These are phyloP conservation scores for Pteruthius melanotis DNA, from an alignment of 2,113 vertebrate genomes.

Conservation along the genomic window DNA sequence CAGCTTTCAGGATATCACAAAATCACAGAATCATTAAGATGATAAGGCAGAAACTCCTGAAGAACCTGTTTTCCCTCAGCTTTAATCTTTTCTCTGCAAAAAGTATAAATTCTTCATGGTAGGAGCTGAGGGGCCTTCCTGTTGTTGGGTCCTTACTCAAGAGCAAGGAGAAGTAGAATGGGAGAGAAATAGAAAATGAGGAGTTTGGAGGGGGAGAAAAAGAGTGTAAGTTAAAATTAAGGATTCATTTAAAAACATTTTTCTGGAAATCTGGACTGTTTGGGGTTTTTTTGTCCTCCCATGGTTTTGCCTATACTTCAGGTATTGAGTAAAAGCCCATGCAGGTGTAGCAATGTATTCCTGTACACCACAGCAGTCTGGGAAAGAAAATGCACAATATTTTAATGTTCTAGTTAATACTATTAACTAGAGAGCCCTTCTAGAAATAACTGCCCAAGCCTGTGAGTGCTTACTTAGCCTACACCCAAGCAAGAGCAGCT, in stretches of 20 bases:
- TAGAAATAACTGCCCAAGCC: not conserved
- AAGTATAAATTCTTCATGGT: not conserved
- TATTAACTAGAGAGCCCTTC: not conserved
- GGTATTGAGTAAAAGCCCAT: not conserved
- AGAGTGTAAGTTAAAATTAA: not conserved
- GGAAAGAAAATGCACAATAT: not conserved
- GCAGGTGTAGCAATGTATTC: not conserved
- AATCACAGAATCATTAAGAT: not conserved
- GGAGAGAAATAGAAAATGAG: not conserved
- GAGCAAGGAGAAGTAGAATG: not conserved
- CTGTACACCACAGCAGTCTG: not conserved
- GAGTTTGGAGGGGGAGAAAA: not conserved
- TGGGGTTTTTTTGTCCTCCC: not conserved
- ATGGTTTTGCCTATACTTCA: not conserved
- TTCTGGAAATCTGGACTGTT: not conserved
- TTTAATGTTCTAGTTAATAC: not conserved
- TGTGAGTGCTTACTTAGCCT: not conserved
- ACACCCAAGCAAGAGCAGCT: not conserved
- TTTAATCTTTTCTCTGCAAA: not conserved
- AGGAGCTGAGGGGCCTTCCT: not conserved
- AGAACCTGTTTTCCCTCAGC: not conserved
- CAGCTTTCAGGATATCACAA: not conserved
- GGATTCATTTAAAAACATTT: not conserved
- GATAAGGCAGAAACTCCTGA: not conserved
- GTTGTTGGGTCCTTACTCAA: not conserved